Conservation (phyloP, 2,113 vertebrate genomes). For the Danio rerio region DNA sequence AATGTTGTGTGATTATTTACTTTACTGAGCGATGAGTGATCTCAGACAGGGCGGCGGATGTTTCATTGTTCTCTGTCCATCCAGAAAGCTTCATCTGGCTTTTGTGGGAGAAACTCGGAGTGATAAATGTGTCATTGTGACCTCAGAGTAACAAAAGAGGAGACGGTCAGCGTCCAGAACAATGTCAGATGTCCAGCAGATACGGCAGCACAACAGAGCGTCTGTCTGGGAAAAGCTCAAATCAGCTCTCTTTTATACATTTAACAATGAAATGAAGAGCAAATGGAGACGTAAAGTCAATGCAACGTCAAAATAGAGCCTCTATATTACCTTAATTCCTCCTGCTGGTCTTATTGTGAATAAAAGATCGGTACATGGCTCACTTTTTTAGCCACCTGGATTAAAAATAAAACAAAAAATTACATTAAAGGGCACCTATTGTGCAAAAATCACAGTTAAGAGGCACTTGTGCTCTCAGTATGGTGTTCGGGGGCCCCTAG, state of each 20-base stretch:
- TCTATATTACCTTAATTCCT: background rate
- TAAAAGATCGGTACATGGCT: background rate
- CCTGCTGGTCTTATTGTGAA: background rate
- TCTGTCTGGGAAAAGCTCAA: background rate
- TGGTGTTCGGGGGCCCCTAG: too few species aligned
- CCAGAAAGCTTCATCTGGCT: background rate
- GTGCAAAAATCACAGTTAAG: too few species aligned
- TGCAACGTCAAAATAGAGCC: background rate
- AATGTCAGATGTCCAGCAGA: slow-evolving; percentile 17
- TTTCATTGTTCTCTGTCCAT: background rate
- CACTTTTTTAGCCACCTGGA: too few species aligned
- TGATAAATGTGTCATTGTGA: slow-evolving; percentile 15
- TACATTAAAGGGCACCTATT: too few species aligned
- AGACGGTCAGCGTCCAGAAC: slow-evolving; percentile 8
- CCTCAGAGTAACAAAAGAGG: background rate
- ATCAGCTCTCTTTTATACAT: background rate
- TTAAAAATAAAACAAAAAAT: too few species aligned
- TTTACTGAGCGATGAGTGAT: background rate
- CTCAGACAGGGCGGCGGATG: background rate
- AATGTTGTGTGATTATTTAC: background rate
- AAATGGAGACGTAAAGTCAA: background rate
- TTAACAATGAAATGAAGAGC: background rate
- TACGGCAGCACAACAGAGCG: background rate
- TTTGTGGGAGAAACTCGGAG: background rate
- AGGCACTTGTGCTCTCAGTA: too few species aligned